Conservation (phyloP, 2,797 vertebrate genomes). For the Neomorphus geoffroyi region DNA sequence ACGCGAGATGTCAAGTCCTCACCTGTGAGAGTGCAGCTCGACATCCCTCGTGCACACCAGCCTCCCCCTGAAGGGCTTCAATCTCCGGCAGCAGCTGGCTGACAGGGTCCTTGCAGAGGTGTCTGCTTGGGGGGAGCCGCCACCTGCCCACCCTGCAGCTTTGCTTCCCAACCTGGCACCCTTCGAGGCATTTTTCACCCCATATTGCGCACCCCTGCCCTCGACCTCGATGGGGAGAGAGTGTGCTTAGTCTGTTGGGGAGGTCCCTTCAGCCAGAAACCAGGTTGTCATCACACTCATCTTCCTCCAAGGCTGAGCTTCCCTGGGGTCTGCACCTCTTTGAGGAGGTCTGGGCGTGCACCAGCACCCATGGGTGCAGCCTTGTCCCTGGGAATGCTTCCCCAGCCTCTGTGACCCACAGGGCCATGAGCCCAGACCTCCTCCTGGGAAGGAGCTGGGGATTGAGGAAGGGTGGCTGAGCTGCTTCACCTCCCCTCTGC, state of each 20-base stretch:
- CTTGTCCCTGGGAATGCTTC: not conserved
- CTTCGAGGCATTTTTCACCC: not conserved
- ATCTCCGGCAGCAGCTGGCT: not conserved
- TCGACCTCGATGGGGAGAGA: rapidly evolving
- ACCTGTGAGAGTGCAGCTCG: not conserved
- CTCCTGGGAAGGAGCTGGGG: rapidly evolving
- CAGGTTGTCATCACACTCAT: rapidly evolving
- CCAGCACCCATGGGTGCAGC: rapidly evolving
- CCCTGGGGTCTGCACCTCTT: not conserved
- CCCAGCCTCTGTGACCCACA: rapidly evolving
- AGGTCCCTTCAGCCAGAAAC: not conserved
- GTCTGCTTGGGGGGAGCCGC: not conserved
- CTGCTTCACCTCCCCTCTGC: slow-evolving; percentile 7
- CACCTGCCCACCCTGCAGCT: not conserved
- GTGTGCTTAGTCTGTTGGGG: rapidly evolving
- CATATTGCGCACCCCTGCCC: rapidly evolving
- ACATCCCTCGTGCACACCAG: not conserved
- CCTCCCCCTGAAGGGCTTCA: not conserved
- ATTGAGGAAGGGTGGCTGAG: not conserved
- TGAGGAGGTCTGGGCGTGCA: rapidly evolving
- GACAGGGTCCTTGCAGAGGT: not conserved
- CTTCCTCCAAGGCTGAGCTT: not conserved
- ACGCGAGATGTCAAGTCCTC: slow-evolving; percentile 43
- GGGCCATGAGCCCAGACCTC: not conserved
- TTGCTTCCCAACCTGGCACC: not conserved